Base-by-base conservation (phyloP, 2,113 vertebrate genomes). In the Pluvianellus socialis region DNA sequence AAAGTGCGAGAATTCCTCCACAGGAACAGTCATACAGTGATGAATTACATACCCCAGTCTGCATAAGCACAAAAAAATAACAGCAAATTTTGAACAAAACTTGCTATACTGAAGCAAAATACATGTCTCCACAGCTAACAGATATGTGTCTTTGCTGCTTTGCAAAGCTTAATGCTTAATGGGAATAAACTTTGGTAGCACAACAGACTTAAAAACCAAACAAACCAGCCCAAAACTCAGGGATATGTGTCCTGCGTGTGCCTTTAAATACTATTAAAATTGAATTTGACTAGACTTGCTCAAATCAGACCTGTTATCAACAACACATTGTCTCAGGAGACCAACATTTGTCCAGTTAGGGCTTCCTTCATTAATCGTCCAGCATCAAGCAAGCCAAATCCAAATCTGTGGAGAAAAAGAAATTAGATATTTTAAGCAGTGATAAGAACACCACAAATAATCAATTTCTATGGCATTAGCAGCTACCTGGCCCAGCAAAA, bases 401-500 rank as follows among this genome's bases (percentile, higher is more conserved):
- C 95, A 96, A 97, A 97, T 94, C 94, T 94, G 91, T 88, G 93
- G 92, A 96, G 85, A 95, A 96, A 98, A 98, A 98, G 95, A 95
- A 98, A 98, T 97, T 95, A 98, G 96, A 96, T 97, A 96, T 96
- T 98, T 96, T 98, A 97, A 98, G 94, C 90, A 98, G 92, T 96
- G 96, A 98, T 98, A 97, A 98, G 97, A 97, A 96, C 92, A 98
- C 94, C 96, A 96, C 95, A 97, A 96, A 98, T 87, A 98, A 97
- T 98, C 97, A 95, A 96, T 98, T 98, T 96, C 95, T 97, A 93
- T 96, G 95, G 95, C 79, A 95, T 97, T 97, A 96, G 92, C 85
- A 95, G 96, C 77, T 96, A 97, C 97, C 94, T 96, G 94, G 92
- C 89, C 92, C 86, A 95, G 96, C 71, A 95, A 97, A 97, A 97